Conservation (phyloP, 2,888 invertebrate species). For the Cerastoderma edule region DNA sequence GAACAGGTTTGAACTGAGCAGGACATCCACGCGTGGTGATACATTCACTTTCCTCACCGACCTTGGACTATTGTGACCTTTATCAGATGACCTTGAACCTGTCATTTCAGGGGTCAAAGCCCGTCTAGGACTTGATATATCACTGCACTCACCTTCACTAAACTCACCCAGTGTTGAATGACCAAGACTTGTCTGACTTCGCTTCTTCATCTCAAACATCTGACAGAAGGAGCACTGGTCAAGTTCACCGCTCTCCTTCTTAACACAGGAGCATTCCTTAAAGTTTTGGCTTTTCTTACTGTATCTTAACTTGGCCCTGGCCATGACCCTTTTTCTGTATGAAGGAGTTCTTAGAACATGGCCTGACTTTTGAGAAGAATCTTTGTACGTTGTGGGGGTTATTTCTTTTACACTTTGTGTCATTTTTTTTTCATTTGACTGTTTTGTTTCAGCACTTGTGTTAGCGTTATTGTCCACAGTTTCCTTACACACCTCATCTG, state of each 20-base stretch:
- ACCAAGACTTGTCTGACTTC: constrained; percentile 48
- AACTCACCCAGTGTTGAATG: constrained; percentile 29
- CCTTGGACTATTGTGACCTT: constrained; percentile 31
- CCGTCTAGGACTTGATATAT: constrained; percentile 49
- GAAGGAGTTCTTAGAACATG: constrained; percentile 56
- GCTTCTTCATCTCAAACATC: constrained; percentile 30
- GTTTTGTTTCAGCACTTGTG: not conserved
- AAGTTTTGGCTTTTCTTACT: constrained; percentile 46
- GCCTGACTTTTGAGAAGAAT: constrained; percentile 14
- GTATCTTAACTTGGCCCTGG: constrained; percentile 53
- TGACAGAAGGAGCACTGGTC: constrained; percentile 43
- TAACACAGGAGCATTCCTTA: constrained; percentile 53
- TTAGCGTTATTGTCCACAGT: constrained; percentile 8
- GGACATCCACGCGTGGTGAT: constrained; percentile 69
- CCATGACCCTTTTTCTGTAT: constrained; percentile 55
- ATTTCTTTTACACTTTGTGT: not conserved
- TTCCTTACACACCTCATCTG: too few species aligned
- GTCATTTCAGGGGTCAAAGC: constrained; percentile 52
- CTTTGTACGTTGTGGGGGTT: not conserved
- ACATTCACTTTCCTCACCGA: constrained; percentile 56
- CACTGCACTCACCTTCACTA: constrained; percentile 40
- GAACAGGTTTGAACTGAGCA: constrained; percentile 69
- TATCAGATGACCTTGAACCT: constrained; percentile 25
- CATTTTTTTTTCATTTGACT: not conserved
- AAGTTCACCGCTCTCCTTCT: constrained; percentile 45